These are phyloP conservation scores for Heterocephalus glaber DNA, from an alignment of 2,113 vertebrate species.

Conservation along the genomic window DNA sequence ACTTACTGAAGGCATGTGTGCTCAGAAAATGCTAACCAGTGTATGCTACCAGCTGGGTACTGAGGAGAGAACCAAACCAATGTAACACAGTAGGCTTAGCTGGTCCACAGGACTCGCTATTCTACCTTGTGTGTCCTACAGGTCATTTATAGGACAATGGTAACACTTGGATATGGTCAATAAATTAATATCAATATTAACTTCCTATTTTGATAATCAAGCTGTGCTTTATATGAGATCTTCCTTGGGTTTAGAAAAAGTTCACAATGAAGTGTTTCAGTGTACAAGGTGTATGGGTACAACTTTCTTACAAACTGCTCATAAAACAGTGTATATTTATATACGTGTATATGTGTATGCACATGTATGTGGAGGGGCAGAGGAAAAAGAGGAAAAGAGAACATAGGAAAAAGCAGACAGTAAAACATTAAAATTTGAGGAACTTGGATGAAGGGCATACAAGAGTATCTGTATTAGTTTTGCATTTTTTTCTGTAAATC, in stretches of 20 bases:
- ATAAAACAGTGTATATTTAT: background rate
- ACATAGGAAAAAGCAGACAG: background rate
- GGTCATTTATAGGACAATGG: background rate
- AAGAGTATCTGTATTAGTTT: slow-evolving; percentile 13
- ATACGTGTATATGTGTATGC: background rate
- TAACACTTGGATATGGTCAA: background rate
- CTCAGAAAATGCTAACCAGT: background rate
- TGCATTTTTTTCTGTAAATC: background rate
- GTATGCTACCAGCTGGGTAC: background rate
- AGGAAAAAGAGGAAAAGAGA: background rate
- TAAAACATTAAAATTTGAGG: slow-evolving; percentile 31
- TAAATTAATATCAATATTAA: slow-evolving; percentile 8
- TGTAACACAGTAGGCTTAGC: background rate
- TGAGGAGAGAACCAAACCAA: background rate
- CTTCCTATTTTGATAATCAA: slow-evolving; percentile 21
- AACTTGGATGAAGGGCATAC: background rate
- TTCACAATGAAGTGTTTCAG: background rate
- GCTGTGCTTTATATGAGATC: slow-evolving; percentile 15
- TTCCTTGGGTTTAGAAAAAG: slow-evolving; percentile 2
- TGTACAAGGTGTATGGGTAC: background rate
- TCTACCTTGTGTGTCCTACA: background rate
- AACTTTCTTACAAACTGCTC: slow-evolving; percentile 44
- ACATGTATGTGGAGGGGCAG: background rate
- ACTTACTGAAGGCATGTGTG: background rate
- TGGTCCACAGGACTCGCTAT: background rate